Percentiles rank a stretch among this genome's conserved stretches.
Conservation (phyloP, 2,113 vertebrate genomes). For the Mobula hypostoma region DNA sequence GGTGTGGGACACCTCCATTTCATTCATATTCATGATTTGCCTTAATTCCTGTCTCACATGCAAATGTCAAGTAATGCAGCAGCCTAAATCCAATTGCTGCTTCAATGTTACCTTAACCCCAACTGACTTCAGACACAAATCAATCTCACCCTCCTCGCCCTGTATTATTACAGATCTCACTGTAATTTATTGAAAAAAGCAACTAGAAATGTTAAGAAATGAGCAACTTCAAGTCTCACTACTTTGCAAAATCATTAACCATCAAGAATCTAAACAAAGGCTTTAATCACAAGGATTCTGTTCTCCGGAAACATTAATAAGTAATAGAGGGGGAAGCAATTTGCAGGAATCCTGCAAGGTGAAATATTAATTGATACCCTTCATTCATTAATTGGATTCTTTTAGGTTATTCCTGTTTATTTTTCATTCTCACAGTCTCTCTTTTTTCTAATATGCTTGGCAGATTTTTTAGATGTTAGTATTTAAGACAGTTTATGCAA, state of each 20-base stretch:
- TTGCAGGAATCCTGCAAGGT: background rate
- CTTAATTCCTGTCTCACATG: constrained; percentile 30
- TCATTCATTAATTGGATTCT: background rate
- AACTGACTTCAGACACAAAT: background rate
- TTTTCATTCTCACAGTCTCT: background rate
- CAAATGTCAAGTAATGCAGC: constrained; percentile 11
- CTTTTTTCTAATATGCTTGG: background rate
- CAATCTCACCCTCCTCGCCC: background rate
- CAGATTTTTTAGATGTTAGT: background rate
- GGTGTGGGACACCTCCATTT: background rate
- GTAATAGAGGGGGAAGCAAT: background rate
- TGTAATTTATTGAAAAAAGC: background rate
- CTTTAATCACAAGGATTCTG: background rate
- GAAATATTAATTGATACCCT: background rate
- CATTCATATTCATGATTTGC: constrained; percentile 31
- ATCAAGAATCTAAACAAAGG: background rate
- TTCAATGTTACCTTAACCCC: constrained; percentile 25
- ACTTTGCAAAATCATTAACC: background rate
- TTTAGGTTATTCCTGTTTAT: background rate
- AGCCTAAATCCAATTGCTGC: constrained; percentile 6
- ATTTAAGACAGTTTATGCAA: background rate
- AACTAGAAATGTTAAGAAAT: background rate
- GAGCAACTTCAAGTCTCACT: constrained; percentile 1
- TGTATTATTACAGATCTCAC: background rate
- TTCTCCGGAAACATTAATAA: background rate